Conservation (phyloP, 2,113 vertebrate species). For the Tylochromis polylepis region DNA sequence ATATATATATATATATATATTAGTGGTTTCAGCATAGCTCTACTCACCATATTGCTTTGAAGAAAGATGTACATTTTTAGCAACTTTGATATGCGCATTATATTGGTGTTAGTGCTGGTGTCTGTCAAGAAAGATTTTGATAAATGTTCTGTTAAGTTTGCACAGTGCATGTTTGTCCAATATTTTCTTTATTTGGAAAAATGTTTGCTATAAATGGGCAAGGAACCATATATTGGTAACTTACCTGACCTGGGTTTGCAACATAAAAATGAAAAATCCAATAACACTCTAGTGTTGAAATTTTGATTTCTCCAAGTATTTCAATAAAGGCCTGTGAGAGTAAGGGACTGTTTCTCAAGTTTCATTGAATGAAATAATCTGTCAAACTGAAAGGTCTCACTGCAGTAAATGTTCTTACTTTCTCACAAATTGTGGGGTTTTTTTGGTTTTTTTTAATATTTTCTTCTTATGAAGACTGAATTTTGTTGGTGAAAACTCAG, state of each 20-base stretch:
- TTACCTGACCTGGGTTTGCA: background rate
- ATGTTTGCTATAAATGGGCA: too few relatives aligned
- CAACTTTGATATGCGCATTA: too few relatives aligned
- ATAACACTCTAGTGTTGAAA: background rate
- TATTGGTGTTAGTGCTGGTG: too few relatives aligned
- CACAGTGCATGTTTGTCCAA: too few relatives aligned
- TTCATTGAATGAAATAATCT: background rate
- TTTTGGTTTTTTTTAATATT: background rate
- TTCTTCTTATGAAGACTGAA: background rate
- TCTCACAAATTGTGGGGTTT: background rate
- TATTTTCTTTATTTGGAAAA: too few relatives aligned
- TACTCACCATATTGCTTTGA: background rate
- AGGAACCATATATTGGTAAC: background rate
- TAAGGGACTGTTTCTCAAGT: background rate
- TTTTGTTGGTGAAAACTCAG: conserved; percentile 1
- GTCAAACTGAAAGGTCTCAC: background rate
- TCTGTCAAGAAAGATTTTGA: too few relatives aligned
- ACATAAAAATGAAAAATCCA: background rate
- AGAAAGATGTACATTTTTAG: too few relatives aligned
- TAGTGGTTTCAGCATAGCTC: background rate
- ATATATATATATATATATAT: background rate
- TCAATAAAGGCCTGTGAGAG: background rate
- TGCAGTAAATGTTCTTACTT: background rate
- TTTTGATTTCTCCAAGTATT: background rate
- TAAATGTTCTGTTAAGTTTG: too few relatives aligned